Conservation (phyloP, 2,888 invertebrate species). For the Hermaeophaga mercurialis region DNA sequence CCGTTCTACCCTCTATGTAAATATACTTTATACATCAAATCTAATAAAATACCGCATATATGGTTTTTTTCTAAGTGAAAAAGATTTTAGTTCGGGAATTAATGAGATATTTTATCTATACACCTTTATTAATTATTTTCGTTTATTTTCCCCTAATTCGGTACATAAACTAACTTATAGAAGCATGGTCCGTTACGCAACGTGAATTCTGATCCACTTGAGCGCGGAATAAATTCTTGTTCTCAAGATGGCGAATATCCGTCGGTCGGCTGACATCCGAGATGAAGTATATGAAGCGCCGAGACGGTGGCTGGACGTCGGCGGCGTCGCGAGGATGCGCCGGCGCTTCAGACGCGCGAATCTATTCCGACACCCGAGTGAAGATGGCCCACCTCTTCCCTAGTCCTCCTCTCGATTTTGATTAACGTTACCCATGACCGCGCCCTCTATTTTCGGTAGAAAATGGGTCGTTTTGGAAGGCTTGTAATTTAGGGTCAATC, state of each 20-base stretch:
- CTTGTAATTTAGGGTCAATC: background rate
- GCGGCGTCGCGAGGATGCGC: conserved; percentile 40
- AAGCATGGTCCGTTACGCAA: no score
- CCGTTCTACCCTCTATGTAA: no score
- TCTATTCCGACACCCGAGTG: conserved; percentile 50
- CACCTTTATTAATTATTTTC: no score
- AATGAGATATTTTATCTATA: no score
- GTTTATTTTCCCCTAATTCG: no score
- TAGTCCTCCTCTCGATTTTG: conserved; percentile 57
- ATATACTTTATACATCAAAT: no score
- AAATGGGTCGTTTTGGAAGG: conserved; percentile 52
- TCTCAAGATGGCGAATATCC: conserved; percentile 9
- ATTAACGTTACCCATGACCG: conserved; percentile 59
- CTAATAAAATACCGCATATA: no score
- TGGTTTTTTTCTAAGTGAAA: no score
- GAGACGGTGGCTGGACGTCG: conserved; percentile 45
- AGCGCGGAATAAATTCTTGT: background rate
- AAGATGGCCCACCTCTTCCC: conserved; percentile 49
- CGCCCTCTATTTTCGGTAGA: conserved; percentile 56
- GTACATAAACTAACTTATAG: no score
- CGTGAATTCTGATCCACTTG: no score
- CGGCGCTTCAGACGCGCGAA: conserved; percentile 46
- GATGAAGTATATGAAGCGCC: conserved; percentile 40
- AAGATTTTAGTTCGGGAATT: no score
- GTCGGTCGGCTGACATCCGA: background rate